These are phyloP conservation scores for Oedothorax gibbosus DNA, from an alignment of 1,140 invertebrate species.

Conservation along the genomic window DNA sequence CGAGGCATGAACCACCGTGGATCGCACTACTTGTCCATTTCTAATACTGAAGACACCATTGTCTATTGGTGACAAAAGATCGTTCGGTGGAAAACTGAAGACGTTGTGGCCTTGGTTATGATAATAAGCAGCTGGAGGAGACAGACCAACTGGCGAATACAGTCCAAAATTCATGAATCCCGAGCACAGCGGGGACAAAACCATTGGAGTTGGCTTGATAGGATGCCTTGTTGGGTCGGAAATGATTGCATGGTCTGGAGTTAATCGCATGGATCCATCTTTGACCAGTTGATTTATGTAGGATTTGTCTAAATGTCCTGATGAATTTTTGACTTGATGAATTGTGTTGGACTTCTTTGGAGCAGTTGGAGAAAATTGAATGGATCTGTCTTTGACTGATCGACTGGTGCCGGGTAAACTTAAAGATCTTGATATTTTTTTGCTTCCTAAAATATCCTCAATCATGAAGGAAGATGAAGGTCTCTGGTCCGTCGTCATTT, in stretches of 20 bases:
- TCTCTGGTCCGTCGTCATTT: not conserved
- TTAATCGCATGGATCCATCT: constrained; percentile 10
- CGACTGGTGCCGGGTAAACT: constrained; percentile 12
- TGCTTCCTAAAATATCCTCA: constrained; percentile 46
- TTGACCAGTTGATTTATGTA: not conserved
- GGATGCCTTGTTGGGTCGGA: not conserved
- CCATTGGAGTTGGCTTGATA: constrained; percentile 46
- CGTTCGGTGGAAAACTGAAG: constrained; percentile 30
- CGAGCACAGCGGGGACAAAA: constrained; percentile 42
- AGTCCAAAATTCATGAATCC: constrained; percentile 45
- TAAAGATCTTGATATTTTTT: constrained; percentile 4
- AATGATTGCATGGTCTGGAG: constrained; percentile 3
- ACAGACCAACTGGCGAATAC: constrained; percentile 18
- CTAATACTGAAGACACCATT: not conserved
- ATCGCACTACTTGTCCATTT: constrained; percentile 21
- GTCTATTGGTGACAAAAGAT: constrained; percentile 8
- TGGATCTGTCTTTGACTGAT: not conserved
- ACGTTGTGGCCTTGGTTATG: constrained; percentile 20
- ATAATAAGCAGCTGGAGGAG: constrained; percentile 1
- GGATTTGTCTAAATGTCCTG: not conserved
- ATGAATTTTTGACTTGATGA: constrained; percentile 1
- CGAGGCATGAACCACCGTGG: constrained; percentile 9
- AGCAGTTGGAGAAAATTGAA: not conserved
- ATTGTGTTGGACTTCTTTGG: constrained; percentile 4
- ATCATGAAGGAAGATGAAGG: constrained; percentile 50